Base-by-base conservation (phyloP, 2,797 vertebrate species). In the Acipenser transmontanus region DNA sequence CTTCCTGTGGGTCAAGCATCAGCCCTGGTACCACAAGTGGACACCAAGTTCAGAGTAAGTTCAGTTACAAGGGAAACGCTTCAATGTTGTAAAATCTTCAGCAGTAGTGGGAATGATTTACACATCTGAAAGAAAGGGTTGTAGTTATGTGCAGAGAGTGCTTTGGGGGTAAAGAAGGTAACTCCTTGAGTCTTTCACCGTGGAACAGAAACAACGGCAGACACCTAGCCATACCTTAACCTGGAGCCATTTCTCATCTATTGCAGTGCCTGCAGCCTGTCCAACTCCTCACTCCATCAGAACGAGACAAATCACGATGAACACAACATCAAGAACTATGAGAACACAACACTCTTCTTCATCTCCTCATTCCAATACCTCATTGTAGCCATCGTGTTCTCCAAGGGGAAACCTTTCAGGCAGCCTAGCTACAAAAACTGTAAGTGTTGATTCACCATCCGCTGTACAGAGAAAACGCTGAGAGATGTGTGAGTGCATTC, bases 351-450 rank as follows among this genome's bases (percentile, higher is more conserved):
- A 70, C 82, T 99, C 68, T 99, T 99, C 86, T 98, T 93, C 77
- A 81, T 99, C 80, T 98, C 97, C 74, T 92, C 85, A 76, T 99
- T 99, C 84, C 97, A 99, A 86, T 99, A 99, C 89, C 93, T 99
- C 78, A 94, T 95, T 56, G 93, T 99, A 67, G 96, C 97, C 57
- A 76, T 99, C 47, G 91, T 95, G 71, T 99, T 99, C 87, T 97
- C 96, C 76, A 99, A 99, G 88, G 97, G 97, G 78, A 98, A 94
- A 83, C 97, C 97, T 51, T 99, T 99, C 80, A 89, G 97, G 71
- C 94, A 98, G 77, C 97, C 96, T 4, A 95, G 92, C 90, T 97
- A 95, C 86, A 97, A 93, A 77, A 99, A 99, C 68, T 90, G 97
- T 98, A 88, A 82, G 95, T 82, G 1, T 47, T 34, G 69, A 71